phyloP scores from a whole-genome alignment of 2,113 vertebrate genomes.

The Nettapus auritus region DNA sequence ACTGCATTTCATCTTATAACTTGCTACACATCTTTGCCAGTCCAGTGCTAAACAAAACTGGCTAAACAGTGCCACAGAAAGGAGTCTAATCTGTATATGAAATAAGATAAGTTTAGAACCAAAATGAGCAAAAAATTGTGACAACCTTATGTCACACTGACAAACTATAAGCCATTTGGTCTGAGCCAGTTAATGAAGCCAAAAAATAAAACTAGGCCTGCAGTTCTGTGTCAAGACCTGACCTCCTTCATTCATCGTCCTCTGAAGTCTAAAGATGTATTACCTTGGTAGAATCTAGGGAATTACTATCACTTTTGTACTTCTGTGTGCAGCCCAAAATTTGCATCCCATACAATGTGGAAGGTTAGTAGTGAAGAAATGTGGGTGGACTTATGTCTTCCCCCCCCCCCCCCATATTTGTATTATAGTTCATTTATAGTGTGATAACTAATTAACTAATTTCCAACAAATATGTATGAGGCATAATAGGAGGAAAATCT shows the following conservation, averaged over 20 bases:
- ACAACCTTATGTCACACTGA: background rate
- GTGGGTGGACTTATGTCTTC: background rate
- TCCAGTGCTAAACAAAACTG: background rate
- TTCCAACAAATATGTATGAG: background rate
- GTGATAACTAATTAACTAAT: background rate
- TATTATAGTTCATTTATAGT: background rate
- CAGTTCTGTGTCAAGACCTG: background rate
- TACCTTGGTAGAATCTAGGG: background rate
- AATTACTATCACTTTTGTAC: background rate
- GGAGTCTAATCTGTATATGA: background rate
- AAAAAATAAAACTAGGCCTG: background rate
- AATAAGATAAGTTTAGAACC: background rate
- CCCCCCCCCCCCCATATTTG: background rate
- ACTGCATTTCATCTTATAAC: background rate
- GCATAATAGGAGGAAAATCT: background rate
- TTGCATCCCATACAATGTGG: background rate
- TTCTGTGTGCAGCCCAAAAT: background rate
- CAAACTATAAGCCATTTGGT: background rate
- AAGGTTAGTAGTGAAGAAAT: background rate
- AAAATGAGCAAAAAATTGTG: background rate
- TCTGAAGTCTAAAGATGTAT: background rate
- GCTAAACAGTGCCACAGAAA: background rate
- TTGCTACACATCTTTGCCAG: background rate
- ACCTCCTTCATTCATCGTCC: background rate
- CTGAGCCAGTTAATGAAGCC: background rate